Conservation (phyloP, 2,888 invertebrate species). For the Ariolimax columbianus region DNA sequence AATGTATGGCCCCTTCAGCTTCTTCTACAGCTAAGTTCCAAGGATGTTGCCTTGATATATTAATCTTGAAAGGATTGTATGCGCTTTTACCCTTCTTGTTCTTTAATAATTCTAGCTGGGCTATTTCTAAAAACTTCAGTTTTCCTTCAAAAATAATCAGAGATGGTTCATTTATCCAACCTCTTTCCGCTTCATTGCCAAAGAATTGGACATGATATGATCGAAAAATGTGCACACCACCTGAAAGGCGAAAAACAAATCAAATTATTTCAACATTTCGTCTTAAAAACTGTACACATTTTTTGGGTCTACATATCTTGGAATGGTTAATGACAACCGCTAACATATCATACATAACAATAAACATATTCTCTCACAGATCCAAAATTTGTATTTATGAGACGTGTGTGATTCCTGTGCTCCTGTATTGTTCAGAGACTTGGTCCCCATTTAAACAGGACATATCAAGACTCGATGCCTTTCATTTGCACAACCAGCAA, state of each 20-base stretch:
- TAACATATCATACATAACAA: not conserved
- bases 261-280: not conserved
- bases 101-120: slow-evolving; percentile 18
- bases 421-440: too few species aligned
- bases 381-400: too few species aligned
- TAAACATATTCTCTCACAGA: not conserved
- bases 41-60: slow-evolving; percentile 80
- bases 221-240: slow-evolving; percentile 51
- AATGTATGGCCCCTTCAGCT: slow-evolving; percentile 83
- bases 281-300: too few species aligned
- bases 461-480: too few species aligned
- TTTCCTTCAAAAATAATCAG: slow-evolving; percentile 85
- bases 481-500: too few species aligned
- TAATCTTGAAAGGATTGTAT: slow-evolving; percentile 63
- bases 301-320: not conserved
- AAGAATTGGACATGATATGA: slow-evolving; percentile 90
- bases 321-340: not conserved
- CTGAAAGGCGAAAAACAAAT: slow-evolving; percentile 5
- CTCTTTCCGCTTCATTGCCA: slow-evolving; percentile 89
- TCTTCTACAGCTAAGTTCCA: slow-evolving; percentile 88
- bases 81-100: slow-evolving; percentile 55
- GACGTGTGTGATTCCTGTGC: too few species aligned
- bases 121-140: slow-evolving; percentile 36
- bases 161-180: slow-evolving; percentile 85
- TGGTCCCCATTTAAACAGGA: too few species aligned